Evolutionary conservation across 2,113 vertebrate genomes (phyloP).

Genomic region (Nansenia antarctica): DNA sequence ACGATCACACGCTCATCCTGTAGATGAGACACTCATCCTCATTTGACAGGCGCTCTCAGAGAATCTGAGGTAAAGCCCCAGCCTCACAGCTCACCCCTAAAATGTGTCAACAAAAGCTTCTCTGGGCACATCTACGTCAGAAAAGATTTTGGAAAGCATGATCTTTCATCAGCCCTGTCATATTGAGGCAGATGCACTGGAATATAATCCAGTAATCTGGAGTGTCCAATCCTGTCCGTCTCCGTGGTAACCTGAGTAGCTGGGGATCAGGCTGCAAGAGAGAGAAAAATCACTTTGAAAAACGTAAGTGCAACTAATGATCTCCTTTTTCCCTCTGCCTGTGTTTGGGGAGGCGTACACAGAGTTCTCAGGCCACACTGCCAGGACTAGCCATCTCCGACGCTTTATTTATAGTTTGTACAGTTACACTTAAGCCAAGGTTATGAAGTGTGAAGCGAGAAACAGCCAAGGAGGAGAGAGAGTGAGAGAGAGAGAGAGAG

Average conservation of each 20-base stretch:
- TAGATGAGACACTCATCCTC: not conserved
- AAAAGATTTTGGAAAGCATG: not conserved
- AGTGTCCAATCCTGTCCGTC: slow-evolving; percentile 23
- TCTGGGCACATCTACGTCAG: not conserved
- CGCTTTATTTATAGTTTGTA: slow-evolving; percentile 37
- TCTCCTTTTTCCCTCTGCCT: slow-evolving; percentile 14
- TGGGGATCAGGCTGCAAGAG: slow-evolving; percentile 11
- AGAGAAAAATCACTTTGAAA: slow-evolving; percentile 40
- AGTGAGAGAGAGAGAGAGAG: too few species aligned
- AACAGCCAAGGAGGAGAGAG: slow-evolving; percentile 3
- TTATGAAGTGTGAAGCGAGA: slow-evolving; percentile 40
- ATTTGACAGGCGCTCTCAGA: not conserved
- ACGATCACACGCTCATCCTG: not conserved
- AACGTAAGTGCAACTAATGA: slow-evolving; percentile 33
- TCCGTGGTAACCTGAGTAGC: slow-evolving; percentile 28
- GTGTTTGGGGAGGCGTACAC: not conserved
- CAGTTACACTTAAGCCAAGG: slow-evolving; percentile 27
- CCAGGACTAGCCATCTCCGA: not conserved
- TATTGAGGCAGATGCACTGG: slow-evolving; percentile 32
- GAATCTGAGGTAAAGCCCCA: not conserved
- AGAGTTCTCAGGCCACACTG: not conserved
- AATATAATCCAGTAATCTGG: slow-evolving; percentile 45
- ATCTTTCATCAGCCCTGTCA: slow-evolving; percentile 7
- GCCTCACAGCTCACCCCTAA: not conserved
- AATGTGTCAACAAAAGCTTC: not conserved